These are phyloP conservation scores for Lagocephalus sceleratus DNA, from an alignment of 2,797 vertebrate species.

Conservation along the genomic window DNA sequence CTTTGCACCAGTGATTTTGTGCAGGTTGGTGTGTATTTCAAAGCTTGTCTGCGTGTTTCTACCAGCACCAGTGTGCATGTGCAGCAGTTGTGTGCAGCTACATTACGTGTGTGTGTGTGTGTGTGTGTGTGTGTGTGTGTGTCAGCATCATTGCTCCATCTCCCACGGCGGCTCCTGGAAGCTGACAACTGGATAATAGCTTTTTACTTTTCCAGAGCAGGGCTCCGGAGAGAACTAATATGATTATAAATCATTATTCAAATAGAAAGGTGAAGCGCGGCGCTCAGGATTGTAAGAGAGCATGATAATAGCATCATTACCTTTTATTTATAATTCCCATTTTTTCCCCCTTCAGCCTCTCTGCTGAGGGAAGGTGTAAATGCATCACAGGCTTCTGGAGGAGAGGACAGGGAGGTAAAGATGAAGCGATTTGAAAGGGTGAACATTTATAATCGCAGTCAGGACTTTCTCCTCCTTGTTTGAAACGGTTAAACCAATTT, in stretches of 20 bases:
- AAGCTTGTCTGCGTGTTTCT: neutral
- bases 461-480: neutral
- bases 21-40: neutral
- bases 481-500: slow-evolving; percentile 17
- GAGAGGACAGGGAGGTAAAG: slow-evolving; percentile 19
- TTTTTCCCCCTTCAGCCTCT: slow-evolving; percentile 74
- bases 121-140: slow-evolving; percentile 43
- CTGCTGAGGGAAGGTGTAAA: slow-evolving; percentile 17
- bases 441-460: slow-evolving; percentile 12
- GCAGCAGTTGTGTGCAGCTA: neutral
- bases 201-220: slow-evolving; percentile 94
- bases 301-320: slow-evolving; percentile 92
- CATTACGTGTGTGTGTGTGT: neutral
- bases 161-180: slow-evolving; percentile 77
- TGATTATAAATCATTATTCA: slow-evolving; percentile 98
- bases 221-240: slow-evolving; percentile 87
- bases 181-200: slow-evolving; percentile 96
- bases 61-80: neutral
- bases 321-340: slow-evolving; percentile 79
- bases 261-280: slow-evolving; percentile 87
- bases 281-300: slow-evolving; percentile 81
- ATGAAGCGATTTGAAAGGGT: slow-evolving; percentile 44
- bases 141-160: slow-evolving; percentile 81
- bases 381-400: slow-evolving; percentile 35
- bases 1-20: slow-evolving; percentile 30